Evolutionary conservation across 2,888 invertebrate genomes (phyloP), one percentile per base, ranked within the genome.

Genomic region (Heliconius charithonia): DNA sequence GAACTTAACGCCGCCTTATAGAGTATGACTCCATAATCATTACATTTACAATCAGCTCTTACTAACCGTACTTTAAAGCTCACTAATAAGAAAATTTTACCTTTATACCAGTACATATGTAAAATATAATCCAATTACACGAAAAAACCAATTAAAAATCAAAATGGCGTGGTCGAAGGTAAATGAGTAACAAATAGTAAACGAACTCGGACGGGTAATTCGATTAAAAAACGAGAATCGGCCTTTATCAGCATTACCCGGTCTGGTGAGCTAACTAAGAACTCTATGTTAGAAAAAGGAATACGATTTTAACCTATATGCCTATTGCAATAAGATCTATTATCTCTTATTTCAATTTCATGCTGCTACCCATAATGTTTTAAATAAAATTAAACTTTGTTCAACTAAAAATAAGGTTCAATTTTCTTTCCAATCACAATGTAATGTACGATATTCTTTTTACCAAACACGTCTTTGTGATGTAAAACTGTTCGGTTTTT

Each of bases 171-270:
- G 79, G 81, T 79, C 78, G 78, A 81, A 79, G 82, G 82, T 80
- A 82, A 82, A 81, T 81, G 76, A 83, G 83, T 84, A 81, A 82
- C 83, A 81, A 83, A 83, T 81, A 83, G 80, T 81, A 80, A 79
- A 82, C 81, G 78, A 82, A 82, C 79, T 84, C 81, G 81, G 82
- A 82, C 82, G 83, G 79, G 82, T 86, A 83, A 86, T 84, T 84
- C 82, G 83, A 82, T 84, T 83, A 83, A 84, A 85, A 84, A 81
- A 83, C 80, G 84, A 83, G 83, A 77, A 83, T 81, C 81, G 78
- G 80, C 82, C 83, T 83, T 82, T 85, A 84, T 82, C 85, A 82
- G 84, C 75, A 83, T 85, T 83, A 85, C 81, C 81, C 85, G 85
- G 84, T 85, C 85, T 85, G 82, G 82, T 83, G 85, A 80, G 77